Evolutionary conservation across 2,797 vertebrate genomes (phyloP).

Genomic region (Etheostoma perlongum): DNA sequence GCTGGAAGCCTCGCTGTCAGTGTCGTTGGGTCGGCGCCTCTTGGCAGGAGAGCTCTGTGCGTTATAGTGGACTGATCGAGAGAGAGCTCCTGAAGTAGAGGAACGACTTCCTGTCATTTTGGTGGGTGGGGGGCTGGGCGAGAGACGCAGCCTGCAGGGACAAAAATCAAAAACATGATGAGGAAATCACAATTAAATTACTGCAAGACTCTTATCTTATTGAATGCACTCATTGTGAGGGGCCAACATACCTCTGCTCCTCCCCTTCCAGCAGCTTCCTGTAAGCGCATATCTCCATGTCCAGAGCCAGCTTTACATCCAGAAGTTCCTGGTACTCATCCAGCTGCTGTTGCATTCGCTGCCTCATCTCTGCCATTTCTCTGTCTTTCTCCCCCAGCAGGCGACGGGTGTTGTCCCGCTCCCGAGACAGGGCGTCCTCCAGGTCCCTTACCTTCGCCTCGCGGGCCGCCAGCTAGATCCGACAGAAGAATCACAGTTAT

Average conservation of each 20-base stretch:
- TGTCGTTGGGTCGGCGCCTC: constrained; percentile 91
- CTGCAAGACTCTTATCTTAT: neutral
- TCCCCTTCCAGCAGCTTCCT: constrained; percentile 97
- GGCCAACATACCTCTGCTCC: constrained; percentile 89
- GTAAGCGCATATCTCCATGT: constrained; percentile 98
- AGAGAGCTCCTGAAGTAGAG: constrained; percentile 74
- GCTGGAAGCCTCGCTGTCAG: constrained; percentile 87
- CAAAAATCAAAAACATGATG: neutral
- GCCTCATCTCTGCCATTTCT: constrained; percentile 96
- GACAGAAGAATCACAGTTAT: neutral
- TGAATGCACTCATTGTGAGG: neutral
- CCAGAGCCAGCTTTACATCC: constrained; percentile 95
- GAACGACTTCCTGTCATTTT: constrained; percentile 77
- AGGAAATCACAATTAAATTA: neutral
- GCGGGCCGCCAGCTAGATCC: constrained; percentile 89
- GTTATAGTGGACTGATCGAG: constrained; percentile 71
- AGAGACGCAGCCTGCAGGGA: constrained; percentile 87
- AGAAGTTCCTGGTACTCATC: constrained; percentile 98
- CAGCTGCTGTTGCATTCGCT: constrained; percentile 95
- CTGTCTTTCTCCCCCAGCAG: constrained; percentile 92
- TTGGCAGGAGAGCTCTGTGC: constrained; percentile 82
- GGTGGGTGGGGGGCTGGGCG: constrained; percentile 87
- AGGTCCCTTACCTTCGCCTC: constrained; percentile 93
- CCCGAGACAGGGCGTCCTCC: constrained; percentile 90
- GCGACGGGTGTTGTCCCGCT: constrained; percentile 90